A percentile compares a stretch with the other conserved stretches of the same genome.
phyloP scores from a whole-genome alignment of 2,113 vertebrate genomes.

The Scytalopus superciliaris region DNA sequence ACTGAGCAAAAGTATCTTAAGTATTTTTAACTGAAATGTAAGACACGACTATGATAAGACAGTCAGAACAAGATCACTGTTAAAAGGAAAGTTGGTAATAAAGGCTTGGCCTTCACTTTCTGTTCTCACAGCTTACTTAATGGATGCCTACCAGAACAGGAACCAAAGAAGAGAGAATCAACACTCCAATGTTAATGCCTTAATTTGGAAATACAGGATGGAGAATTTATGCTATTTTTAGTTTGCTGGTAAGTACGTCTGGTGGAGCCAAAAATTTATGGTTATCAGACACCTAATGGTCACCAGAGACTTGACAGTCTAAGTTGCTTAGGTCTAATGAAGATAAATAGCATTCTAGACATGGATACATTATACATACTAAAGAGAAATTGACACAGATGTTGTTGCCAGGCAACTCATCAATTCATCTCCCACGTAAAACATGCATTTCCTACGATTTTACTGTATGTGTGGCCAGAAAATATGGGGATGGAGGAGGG shows the following conservation, averaged over 20 bases:
- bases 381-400: conserved; percentile 63
- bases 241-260: conserved; percentile 15
- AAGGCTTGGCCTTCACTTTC: background rate
- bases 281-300: conserved; percentile 65
- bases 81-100: background rate
- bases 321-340: conserved; percentile 75
- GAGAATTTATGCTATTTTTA: conserved; percentile 14
- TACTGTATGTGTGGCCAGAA: background rate
- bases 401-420: conserved; percentile 80
- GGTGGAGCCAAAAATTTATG: conserved; percentile 55
- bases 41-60: background rate
- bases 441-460: conserved; percentile 7
- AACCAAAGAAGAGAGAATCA: background rate
- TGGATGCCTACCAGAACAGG: background rate
- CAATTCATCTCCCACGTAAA: conserved; percentile 67
- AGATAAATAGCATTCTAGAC: conserved; percentile 73
- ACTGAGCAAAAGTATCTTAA: background rate
- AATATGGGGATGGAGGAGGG: rapidly evolving
- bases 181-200: background rate
- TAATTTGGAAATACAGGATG: conserved; percentile 4
- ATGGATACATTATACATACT: conserved; percentile 21
- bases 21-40: background rate
- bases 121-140: background rate
- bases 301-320: conserved; percentile 69
- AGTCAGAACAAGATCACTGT: background rate